Percentiles rank a stretch among this genome's conserved stretches.
Evolutionary conservation across 2,888 invertebrate genomes (phyloP).

Genomic region (Heliothis peltigera): DNA sequence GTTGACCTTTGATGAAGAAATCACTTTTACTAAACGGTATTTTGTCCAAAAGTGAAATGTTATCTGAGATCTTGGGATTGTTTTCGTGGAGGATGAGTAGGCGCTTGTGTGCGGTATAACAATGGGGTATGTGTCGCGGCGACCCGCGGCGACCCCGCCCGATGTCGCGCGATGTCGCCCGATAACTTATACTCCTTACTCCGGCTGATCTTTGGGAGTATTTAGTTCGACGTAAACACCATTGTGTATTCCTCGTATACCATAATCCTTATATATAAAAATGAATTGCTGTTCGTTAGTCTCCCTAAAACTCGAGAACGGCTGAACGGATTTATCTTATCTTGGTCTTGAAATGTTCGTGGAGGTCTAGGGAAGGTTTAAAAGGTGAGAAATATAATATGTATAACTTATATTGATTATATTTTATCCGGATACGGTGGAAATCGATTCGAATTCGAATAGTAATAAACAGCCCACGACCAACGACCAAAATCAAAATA

Average conservation of each 20-base stretch:
- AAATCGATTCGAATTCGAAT: no score
- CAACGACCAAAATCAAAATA: no score
- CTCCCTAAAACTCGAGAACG: no score
- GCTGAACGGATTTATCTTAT: no score
- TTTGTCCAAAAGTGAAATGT: slow-evolving; percentile 78
- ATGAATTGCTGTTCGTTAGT: no score
- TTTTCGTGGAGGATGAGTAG: slow-evolving; percentile 82
- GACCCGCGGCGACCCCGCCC: slow-evolving; percentile 43
- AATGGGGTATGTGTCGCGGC: slow-evolving; percentile 53
- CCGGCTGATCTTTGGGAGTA: slow-evolving; percentile 46
- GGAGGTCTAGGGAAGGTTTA: no score
- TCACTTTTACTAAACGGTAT: slow-evolving; percentile 76
- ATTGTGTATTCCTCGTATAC: slow-evolving; percentile 26
- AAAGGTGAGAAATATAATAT: no score
- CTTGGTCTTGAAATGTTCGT: no score
- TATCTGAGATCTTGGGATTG: slow-evolving; percentile 74
- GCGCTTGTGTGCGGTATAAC: slow-evolving; percentile 63
- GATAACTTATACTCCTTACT: slow-evolving; percentile 38
- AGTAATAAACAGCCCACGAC: no score
- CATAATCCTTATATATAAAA: no score
- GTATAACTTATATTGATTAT: no score
- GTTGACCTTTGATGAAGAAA: slow-evolving; percentile 73
- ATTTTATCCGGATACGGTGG: no score
- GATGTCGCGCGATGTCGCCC: slow-evolving; percentile 46
- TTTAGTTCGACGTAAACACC: slow-evolving; percentile 30